Evolutionary conservation across 1,140 invertebrate species (phyloP).

Genomic region (Mya arenaria): DNA sequence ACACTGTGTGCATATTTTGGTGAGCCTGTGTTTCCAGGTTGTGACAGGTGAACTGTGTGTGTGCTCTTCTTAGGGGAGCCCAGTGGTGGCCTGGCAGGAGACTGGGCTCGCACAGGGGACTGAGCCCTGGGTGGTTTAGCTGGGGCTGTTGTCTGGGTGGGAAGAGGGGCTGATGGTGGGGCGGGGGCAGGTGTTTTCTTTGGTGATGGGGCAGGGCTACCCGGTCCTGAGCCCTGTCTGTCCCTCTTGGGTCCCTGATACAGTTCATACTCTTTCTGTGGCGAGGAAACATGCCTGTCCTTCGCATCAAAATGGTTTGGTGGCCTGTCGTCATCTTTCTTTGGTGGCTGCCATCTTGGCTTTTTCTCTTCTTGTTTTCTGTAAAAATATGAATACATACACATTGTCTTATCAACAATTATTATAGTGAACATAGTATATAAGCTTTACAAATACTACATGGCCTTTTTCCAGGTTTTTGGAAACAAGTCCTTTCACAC

Average conservation of each 20-base stretch:
- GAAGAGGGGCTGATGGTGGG: slow-evolving; percentile 30
- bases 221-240: background rate
- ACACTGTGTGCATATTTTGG: slow-evolving; percentile 43
- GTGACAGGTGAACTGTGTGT: slow-evolving; percentile 9
- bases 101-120: slow-evolving; percentile 30
- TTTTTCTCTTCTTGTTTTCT: slow-evolving; percentile 74
- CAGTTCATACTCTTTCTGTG: slow-evolving; percentile 44
- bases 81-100: slow-evolving; percentile 6
- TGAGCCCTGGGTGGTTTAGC: slow-evolving; percentile 39
- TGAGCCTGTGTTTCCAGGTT: slow-evolving; percentile 13
- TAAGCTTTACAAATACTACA: too few species aligned
- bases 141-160: background rate
- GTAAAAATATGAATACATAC: too few species aligned
- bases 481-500: too few species aligned
- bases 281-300: slow-evolving; percentile 43
- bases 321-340: slow-evolving; percentile 18
- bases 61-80: slow-evolving; percentile 39
- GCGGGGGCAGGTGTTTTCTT: slow-evolving; percentile 65
- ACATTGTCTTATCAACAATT: too few species aligned
- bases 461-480: too few species aligned
- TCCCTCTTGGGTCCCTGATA: slow-evolving; percentile 40
- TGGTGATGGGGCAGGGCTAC: slow-evolving; percentile 53
- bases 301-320: slow-evolving; percentile 10
- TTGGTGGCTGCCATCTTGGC: slow-evolving; percentile 71
- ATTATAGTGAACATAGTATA: too few species aligned